Evolutionary conservation across 2,113 vertebrate genomes (phyloP), one percentile per base, ranked within the genome.

Genomic region (Phodopus roborovskii): DNA sequence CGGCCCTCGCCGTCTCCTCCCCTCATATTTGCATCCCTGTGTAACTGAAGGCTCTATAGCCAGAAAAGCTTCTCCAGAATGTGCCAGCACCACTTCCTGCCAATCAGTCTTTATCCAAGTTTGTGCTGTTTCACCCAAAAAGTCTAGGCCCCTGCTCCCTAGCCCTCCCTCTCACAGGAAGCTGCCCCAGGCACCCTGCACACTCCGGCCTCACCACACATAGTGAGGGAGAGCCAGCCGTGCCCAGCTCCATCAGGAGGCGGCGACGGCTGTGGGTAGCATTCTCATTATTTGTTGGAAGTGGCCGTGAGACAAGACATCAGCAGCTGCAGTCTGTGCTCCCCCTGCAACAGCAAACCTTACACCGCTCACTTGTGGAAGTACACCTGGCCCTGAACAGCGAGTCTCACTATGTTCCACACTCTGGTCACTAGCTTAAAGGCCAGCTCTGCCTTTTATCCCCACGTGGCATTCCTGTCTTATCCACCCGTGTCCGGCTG

Each of bases 341-440:
- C 24, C 3, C 4, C 15, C 10, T 20, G 8, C 24, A 42, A 53
- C 36, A 13, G 58, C 17, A 66, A 48, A 13, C 1, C 3, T 12
- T 30, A 12, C 10, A 11, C 42, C 17, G 3, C 10, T 12, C 17
- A 30, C 3, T 26, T 45, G 5, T 22, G n/a, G 28, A 22, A 56
- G n/a, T 30, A 15, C 5, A 4, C 10, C 36, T 3, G 0, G 11
- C 24, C 26, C 73, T 15, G 30, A 48, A 64, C 16, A 53, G 24
- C 2, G 3, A 8, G 9, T 15, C n/a, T 70, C 68, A 11, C 7
- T 3, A 56, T 24, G 28, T 8, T 0, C 1, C 26, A 48, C 26
- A 8, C 30, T 33, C 24, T 8, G 17, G 12, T 36, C 20, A 10
- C 16, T 56, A 58, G 15, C 58, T 86, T 1, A 15, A 53, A 81